phyloP scores from a whole-genome alignment of 1,140 invertebrate species.

The Camponotus vicinus region DNA sequence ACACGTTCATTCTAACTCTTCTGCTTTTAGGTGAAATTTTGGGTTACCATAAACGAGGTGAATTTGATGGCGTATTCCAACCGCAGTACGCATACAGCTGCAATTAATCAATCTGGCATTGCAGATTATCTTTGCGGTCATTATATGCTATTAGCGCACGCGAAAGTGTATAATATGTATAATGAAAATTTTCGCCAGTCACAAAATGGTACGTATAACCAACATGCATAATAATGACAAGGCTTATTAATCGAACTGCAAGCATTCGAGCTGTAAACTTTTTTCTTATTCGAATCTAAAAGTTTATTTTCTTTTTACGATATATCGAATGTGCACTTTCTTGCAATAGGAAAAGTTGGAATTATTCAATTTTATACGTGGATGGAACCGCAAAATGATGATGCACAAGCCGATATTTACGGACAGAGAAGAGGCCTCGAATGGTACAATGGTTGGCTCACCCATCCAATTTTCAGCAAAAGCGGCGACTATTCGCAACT shows the following conservation, averaged over 20 bases:
- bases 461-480: slow-evolving; percentile 80
- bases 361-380: slow-evolving; percentile 88
- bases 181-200: slow-evolving; percentile 77
- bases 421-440: slow-evolving; percentile 86
- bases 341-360: slow-evolving; percentile 87
- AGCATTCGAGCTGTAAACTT: neutral
- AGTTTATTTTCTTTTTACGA: neutral
- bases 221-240: neutral
- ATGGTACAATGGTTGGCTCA: slow-evolving; percentile 87
- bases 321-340: neutral
- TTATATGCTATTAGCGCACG: slow-evolving; percentile 83
- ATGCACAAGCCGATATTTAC: slow-evolving; percentile 84
- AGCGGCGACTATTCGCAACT: slow-evolving; percentile 87
- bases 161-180: slow-evolving; percentile 83
- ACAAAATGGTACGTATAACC: slow-evolving; percentile 13
- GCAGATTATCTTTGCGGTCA: slow-evolving; percentile 83
- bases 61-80: slow-evolving; percentile 78
- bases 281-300: neutral
- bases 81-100: slow-evolving; percentile 73
- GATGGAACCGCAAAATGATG: slow-evolving; percentile 86
- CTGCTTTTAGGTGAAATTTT: slow-evolving; percentile 83
- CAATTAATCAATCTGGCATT: slow-evolving; percentile 74
- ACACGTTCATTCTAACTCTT: slow-evolving; percentile 19
- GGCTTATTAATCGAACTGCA: neutral
- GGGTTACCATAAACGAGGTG: slow-evolving; percentile 87